Evolutionary conservation across 2,113 vertebrate species (phyloP).

Genomic region (Pleuronectes platessa): DNA sequence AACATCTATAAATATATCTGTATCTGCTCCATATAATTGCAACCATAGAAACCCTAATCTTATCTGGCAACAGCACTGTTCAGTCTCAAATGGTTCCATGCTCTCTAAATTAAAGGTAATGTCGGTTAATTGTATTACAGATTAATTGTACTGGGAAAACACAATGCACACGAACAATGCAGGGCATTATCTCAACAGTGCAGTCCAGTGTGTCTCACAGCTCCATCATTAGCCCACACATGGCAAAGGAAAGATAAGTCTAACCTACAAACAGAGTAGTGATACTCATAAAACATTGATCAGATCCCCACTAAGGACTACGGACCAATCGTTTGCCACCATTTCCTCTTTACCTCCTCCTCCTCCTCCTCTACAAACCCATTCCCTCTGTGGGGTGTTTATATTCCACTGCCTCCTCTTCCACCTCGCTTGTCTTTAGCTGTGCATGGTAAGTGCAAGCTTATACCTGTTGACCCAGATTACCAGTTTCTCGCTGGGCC

Average conservation of each 20-base stretch:
- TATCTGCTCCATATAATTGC: slow-evolving; percentile 6
- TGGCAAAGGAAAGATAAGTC: slow-evolving; percentile 63
- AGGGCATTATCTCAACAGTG: slow-evolving; percentile 56
- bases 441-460: slow-evolving; percentile 41
- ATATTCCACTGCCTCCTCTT: slow-evolving; percentile 53
- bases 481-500: slow-evolving; percentile 17
- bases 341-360: slow-evolving; percentile 2
- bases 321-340: slow-evolving; percentile 38
- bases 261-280: slow-evolving; percentile 44
- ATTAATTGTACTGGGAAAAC: slow-evolving; percentile 29
- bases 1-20: slow-evolving; percentile 6
- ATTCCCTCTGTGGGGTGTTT: slow-evolving; percentile 18
- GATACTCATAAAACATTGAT: slow-evolving; percentile 73
- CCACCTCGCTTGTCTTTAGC: slow-evolving; percentile 54
- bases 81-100: slow-evolving; percentile 20
- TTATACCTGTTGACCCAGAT: slow-evolving; percentile 69
- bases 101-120: slow-evolving; percentile 27
- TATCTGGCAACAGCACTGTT: slow-evolving; percentile 13
- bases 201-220: slow-evolving; percentile 56
- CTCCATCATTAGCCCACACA: slow-evolving; percentile 55
- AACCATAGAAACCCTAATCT: slow-evolving; percentile 43
- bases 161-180: slow-evolving; percentile 37
- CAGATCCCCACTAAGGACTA: slow-evolving; percentile 32
- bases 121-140: slow-evolving; percentile 15
- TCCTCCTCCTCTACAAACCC: slow-evolving; percentile 19